phyloP scores from a whole-genome alignment of 2,113 vertebrate genomes.

The Cinclus cinclus region DNA sequence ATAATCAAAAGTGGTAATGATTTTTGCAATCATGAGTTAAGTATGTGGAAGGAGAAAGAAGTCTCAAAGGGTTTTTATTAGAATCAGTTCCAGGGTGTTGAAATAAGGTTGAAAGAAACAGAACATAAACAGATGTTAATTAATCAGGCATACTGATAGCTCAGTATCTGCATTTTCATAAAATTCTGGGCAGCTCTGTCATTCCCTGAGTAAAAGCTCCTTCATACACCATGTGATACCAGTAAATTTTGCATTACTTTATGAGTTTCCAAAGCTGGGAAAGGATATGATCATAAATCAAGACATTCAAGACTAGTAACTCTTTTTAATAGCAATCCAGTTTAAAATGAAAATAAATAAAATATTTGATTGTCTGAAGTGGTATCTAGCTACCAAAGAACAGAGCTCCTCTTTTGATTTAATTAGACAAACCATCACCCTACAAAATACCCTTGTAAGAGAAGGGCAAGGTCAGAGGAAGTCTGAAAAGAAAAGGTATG shows the following conservation, averaged over 20 bases:
- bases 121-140: conserved; percentile 55
- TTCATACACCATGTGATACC: background rate
- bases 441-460: background rate
- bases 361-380: background rate
- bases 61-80: conserved; percentile 21
- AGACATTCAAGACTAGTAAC: background rate
- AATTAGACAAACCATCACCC: background rate
- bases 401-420: background rate
- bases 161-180: conserved; percentile 11
- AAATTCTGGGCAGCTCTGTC: background rate
- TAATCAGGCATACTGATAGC: conserved; percentile 21
- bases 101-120: conserved; percentile 39
- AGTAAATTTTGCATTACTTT: background rate
- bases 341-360: background rate
- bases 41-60: conserved; percentile 22
- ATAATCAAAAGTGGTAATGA: conserved; percentile 59
- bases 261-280: background rate
- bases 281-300: background rate
- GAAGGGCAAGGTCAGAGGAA: background rate
- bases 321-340: background rate
- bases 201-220: background rate
- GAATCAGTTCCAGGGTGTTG: background rate
- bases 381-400: background rate
- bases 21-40: conserved; percentile 56
- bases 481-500: background rate